Conservation (phyloP, 2,888 invertebrate genomes). For the Pediacus dermestoides region DNA sequence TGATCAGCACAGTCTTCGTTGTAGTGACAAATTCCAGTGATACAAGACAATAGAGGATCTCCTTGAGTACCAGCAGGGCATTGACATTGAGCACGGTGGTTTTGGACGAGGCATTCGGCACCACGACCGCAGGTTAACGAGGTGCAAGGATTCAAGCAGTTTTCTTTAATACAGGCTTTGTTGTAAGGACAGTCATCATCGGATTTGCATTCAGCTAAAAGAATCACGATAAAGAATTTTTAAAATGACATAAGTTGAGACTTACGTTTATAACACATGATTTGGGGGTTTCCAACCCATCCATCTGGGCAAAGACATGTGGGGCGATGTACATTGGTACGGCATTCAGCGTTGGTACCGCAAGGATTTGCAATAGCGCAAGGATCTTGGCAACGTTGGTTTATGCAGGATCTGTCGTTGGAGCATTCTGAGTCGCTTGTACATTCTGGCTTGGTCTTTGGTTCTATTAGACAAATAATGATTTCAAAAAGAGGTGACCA, state of each 20-base stretch:
- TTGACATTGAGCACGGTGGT: constrained; percentile 75
- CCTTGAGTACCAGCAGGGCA: constrained; percentile 86
- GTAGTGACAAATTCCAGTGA: constrained; percentile 79
- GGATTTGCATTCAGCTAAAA: constrained; percentile 72
- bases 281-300: constrained; percentile 84
- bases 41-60: constrained; percentile 75
- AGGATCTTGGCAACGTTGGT: constrained; percentile 75
- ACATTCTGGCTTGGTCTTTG: constrained; percentile 63
- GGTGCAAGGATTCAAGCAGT: constrained; percentile 76
- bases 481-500: constrained; percentile 2
- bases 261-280: constrained; percentile 83
- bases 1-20: constrained; percentile 85
- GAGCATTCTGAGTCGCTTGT: constrained; percentile 71
- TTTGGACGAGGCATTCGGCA: constrained; percentile 70
- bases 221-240: constrained; percentile 8
- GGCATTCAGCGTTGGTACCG: constrained; percentile 76
- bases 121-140: constrained; percentile 71
- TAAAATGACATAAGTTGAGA: constrained; percentile 24
- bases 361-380: constrained; percentile 76
- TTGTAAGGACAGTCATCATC: constrained; percentile 82
- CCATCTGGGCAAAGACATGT: constrained; percentile 80
- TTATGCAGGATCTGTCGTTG: constrained; percentile 73
- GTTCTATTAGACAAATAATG: constrained; percentile 32
- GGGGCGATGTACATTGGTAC: constrained; percentile 73
- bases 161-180: constrained; percentile 73